Conservation (phyloP, 2,797 vertebrate species). For the Manis crassicaudata region DNA sequence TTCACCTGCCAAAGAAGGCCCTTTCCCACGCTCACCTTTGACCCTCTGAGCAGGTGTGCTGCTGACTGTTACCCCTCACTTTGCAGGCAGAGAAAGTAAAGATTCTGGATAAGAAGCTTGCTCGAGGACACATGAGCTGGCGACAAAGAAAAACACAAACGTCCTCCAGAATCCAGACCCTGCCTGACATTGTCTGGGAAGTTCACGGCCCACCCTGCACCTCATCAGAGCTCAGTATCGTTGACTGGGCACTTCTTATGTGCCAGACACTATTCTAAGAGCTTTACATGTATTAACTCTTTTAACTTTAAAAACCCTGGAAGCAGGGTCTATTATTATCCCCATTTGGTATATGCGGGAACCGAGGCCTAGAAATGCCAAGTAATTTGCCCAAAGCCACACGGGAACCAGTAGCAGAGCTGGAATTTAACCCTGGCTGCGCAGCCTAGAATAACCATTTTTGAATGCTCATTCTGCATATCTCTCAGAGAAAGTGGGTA, state of each 20-base stretch:
- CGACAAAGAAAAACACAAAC: not conserved
- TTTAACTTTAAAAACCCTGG: not conserved
- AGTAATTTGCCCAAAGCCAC: not conserved
- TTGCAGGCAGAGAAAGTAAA: slow-evolving; percentile 21
- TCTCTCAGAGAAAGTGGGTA: not conserved
- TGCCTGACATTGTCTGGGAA: not conserved
- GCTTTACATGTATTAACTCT: not conserved
- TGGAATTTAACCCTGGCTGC: not conserved
- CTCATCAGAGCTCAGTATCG: not conserved
- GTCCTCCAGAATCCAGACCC: not conserved
- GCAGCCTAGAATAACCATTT: not conserved
- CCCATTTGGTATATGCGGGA: not conserved
- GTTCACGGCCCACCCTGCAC: not conserved
- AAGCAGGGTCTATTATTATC: not conserved
- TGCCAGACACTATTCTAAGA: not conserved
- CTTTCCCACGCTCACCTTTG: not conserved
- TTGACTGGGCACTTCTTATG: not conserved
- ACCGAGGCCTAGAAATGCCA: not conserved
- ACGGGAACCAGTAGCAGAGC: not conserved
- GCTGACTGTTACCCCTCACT: not conserved
- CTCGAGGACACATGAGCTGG: not conserved
- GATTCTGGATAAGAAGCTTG: not conserved
- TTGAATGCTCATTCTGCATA: not conserved
- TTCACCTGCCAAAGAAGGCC: not conserved
- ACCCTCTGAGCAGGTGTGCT: not conserved